Evolutionary conservation across 1,140 invertebrate genomes (phyloP), one percentile per base, ranked within the genome.

Genomic region (Parapsyche elsis): DNA sequence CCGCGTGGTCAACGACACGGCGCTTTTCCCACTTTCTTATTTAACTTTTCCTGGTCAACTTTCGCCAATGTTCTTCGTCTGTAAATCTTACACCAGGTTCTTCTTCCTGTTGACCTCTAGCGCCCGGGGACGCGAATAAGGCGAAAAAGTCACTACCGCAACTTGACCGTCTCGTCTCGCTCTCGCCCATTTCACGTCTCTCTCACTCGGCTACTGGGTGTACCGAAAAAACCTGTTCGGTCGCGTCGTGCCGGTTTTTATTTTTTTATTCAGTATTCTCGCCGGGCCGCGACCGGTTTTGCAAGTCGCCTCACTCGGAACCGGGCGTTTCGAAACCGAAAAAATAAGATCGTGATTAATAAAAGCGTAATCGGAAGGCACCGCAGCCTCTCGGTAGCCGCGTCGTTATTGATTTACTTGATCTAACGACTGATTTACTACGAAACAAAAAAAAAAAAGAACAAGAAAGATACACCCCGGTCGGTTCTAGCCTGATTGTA

Each of bases 71-170:
- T 38, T 38, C 30, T 7, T 38, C 30, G 1, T 7, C 7, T 7
- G 1, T 38, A 38, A 1, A 38, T 38, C 30, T 38, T 38, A 38
- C 30, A 38, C 30, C 30, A 38, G 30, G 30, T 7, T 14, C 49
- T 45, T 44, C 70, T 71, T 71, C 70, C 70, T 71, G 70, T 71
- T 71, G 30, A 71, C 70, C 70, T 71, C 30, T 38, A 12, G n/a
- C 24, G 64, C 12, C 16, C 64, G 38, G 30, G 38, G 24, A 71
- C 49, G 12, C 2, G 10, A 45, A 71, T 5, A 71, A 71, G 70
- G 38, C 30, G 24, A 71, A 71, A 71, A 71, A 71, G 38, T 38
- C 14, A 38, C 30, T 5, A 14, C n/a, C 7, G 24, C 9, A 45
- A 71, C 24, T 19, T 26, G n/a, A 71, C 70, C 24, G 7, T 71